phyloP scores from a whole-genome alignment of 2,888 invertebrate species.

The Tipula helvola region DNA sequence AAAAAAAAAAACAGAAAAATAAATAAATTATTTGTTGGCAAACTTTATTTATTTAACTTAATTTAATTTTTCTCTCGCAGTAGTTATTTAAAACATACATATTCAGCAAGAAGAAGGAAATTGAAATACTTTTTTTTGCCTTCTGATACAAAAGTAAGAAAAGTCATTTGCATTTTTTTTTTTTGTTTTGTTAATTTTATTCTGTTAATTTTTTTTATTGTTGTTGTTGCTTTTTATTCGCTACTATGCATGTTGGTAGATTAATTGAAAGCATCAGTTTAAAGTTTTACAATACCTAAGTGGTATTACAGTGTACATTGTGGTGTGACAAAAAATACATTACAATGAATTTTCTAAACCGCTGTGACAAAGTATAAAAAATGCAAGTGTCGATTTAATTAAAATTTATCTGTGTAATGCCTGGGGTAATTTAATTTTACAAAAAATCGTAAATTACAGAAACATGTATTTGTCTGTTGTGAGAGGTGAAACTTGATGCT shows the following conservation, averaged over 20 bases:
- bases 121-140: not conserved
- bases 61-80: not conserved
- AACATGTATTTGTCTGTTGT: too few relatives aligned
- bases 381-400: not conserved
- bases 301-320: not conserved
- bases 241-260: not conserved
- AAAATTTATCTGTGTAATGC: not conserved
- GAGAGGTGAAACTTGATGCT: too few relatives aligned
- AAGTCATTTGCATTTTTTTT: not conserved
- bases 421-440: not conserved
- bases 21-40: not conserved
- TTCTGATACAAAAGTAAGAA: not conserved
- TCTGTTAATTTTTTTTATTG: not conserved
- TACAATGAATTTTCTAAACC: not conserved
- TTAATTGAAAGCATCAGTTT: not conserved
- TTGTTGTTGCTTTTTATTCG: not conserved
- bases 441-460: not conserved
- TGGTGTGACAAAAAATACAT: too few relatives aligned
- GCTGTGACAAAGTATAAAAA: not conserved
- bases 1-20: not conserved
- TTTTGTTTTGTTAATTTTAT: not conserved
- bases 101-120: not conserved
- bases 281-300: not conserved
- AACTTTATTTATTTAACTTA: slow-evolving; percentile 4
- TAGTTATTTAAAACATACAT: not conserved